Evolutionary conservation across 2,113 vertebrate species (phyloP).

Genomic region (Machaerirhynchus nigripectus): DNA sequence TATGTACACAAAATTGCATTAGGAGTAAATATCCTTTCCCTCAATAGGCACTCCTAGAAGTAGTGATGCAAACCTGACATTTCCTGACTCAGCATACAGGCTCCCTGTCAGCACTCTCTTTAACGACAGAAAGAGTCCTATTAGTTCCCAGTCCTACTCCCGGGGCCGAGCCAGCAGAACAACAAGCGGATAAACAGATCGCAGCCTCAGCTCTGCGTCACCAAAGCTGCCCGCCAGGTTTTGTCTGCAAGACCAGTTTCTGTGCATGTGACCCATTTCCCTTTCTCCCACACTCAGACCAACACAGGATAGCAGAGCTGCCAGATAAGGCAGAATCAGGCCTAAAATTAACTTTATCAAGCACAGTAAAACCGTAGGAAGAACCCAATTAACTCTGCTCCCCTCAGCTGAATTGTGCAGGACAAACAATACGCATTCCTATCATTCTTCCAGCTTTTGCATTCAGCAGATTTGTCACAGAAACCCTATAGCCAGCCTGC

Average conservation of each 20-base stretch:
- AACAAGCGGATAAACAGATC: neutral
- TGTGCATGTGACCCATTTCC: neutral
- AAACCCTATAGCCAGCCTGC: neutral
- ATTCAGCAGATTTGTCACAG: neutral
- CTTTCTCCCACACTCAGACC: neutral
- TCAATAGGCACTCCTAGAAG: neutral
- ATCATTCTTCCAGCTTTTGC: neutral
- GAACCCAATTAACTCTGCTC: neutral
- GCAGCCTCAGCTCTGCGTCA: neutral
- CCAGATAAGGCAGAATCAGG: neutral
- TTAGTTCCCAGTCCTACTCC: neutral
- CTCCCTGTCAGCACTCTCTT: neutral
- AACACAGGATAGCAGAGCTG: neutral
- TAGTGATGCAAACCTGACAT: neutral
- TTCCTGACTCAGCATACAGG: neutral
- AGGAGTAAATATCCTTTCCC: neutral
- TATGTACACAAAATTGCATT: fast-evolving
- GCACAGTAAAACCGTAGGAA: neutral
- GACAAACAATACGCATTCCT: neutral
- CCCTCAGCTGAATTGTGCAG: neutral
- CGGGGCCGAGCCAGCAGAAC: neutral
- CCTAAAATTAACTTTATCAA: neutral
- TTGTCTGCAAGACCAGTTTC: neutral
- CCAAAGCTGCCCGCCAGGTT: neutral
- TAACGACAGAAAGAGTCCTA: neutral